A percentile compares a stretch with the other conserved stretches of the same genome.
These are phyloP conservation scores for Aphaenogaster ashmeadi DNA, from an alignment of 1,140 invertebrate genomes.

Conservation along the genomic window DNA sequence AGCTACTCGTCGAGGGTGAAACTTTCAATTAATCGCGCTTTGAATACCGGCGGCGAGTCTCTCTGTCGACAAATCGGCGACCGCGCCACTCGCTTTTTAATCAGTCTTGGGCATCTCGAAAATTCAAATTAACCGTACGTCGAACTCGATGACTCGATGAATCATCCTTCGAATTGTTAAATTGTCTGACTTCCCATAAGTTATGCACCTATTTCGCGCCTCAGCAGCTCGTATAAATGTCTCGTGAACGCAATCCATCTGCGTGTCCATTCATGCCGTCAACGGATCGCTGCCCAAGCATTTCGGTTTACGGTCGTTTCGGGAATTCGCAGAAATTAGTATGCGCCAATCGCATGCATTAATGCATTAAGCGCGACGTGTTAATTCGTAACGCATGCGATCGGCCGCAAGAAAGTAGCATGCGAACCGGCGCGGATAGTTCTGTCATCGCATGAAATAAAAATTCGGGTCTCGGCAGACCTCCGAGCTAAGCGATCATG, in stretches of 20 bases:
- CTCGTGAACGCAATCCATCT: background rate
- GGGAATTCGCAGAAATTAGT: background rate
- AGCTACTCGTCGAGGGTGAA: constrained; percentile 57
- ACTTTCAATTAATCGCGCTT: constrained; percentile 64
- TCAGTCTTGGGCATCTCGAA: constrained; percentile 33
- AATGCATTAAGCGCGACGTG: constrained; percentile 13
- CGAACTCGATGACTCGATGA: constrained; percentile 29
- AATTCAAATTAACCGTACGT: constrained; percentile 59
- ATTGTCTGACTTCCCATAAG: background rate
- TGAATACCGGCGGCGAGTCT: constrained; percentile 46
- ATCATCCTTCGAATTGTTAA: constrained; percentile 7
- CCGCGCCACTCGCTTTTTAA: constrained; percentile 52
- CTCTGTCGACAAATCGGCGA: constrained; percentile 51
- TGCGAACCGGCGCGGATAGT: constrained; percentile 27
- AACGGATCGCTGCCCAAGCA: background rate
- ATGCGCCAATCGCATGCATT: background rate
- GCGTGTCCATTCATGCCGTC: background rate
- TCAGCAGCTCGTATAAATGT: background rate
- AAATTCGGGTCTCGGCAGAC: constrained; percentile 71
- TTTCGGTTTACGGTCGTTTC: background rate
- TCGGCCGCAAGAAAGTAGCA: constrained; percentile 54
- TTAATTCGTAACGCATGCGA: constrained; percentile 28
- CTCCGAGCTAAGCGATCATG: constrained; percentile 70
- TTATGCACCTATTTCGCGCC: background rate
- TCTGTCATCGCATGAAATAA: constrained; percentile 37